Conservation (phyloP, 92 coral and sea anemone genomes). For the Epizoanthus scotinus region DNA sequence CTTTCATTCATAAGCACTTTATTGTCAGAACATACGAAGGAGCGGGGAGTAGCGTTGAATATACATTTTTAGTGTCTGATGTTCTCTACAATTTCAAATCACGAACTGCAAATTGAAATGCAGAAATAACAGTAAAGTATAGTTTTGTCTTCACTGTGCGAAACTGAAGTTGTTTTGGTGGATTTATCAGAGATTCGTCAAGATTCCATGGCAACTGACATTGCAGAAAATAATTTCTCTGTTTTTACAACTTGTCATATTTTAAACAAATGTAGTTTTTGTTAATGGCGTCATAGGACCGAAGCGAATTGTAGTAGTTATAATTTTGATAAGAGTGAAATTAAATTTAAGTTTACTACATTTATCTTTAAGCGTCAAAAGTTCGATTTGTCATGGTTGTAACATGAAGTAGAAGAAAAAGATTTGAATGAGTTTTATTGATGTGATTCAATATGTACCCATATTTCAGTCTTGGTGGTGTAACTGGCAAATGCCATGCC, state of each 20-base stretch:
- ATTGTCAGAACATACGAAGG: neutral
- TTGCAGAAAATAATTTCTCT: conserved; percentile 35
- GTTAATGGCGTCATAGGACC: conserved; percentile 37
- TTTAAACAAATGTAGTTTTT: conserved; percentile 16
- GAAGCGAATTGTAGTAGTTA: conserved; percentile 9
- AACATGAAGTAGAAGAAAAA: neutral
- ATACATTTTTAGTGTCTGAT: neutral
- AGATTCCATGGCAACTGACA: conserved; percentile 39
- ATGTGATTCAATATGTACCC: neutral
- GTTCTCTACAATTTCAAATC: neutral
- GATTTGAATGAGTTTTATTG: too few species aligned
- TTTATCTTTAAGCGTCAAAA: neutral
- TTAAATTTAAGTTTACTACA: neutral
- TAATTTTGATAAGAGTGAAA: conserved; percentile 1
- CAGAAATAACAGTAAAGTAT: neutral
- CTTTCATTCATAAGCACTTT: conserved; percentile 23
- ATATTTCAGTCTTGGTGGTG: neutral
- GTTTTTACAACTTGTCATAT: conserved; percentile 32
- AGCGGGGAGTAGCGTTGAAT: neutral
- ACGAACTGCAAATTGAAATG: neutral
- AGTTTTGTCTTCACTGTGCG: neutral
- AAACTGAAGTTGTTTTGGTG: conserved; percentile 12
- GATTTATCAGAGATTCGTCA: conserved; percentile 7
- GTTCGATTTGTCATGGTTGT: neutral
- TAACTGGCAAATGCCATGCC: conserved; percentile 1